Evolutionary conservation across 2,797 vertebrate genomes (phyloP), one percentile per base, ranked within the genome.

Genomic region (Alauda arvensis): DNA sequence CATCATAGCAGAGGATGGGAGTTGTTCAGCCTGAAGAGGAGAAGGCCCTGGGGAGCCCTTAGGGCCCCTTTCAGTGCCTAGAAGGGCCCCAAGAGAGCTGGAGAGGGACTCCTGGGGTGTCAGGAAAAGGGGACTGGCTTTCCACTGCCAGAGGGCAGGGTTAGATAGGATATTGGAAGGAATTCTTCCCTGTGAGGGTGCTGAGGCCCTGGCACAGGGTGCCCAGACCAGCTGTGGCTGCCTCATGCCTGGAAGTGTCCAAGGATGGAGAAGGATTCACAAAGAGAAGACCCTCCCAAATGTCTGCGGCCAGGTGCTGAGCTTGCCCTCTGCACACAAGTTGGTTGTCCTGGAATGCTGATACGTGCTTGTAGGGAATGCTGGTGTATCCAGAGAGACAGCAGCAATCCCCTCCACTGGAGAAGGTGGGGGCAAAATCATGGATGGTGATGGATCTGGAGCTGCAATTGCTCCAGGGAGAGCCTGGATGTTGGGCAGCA

Each of bases 381-480:
- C 6, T 19, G 4, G 1, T 3, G 1, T 2, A 2, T 40, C 77
- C 28, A 0, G 21, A 4, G 1, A 39, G 59, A 14, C 1, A 46
- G n/a, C 56, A 19, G 25, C 5, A 1, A 24, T 33, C 42, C 12
- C 12, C 17, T 55, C 25, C 2, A 3, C 1, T 3, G 19, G 16
- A 42, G 6, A 10, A 5, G 46, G 5, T 11, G 8, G 43, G 23
- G 8, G 8, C 1, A 3, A 29, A 80, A 18, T 28, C 18, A 12
- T 13, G 0, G 14, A 10, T 26, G 48, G 31, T 21, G 42, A 18
- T 6, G n/a, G n/a, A 18, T 12, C 9, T 6, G 23, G 63, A 48
- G 33, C 14, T 56, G 60, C 6, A 18, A 2, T 3, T 8, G 49
- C 49, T 74, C 10, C 2, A 1, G 49, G 7, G 4, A 72, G 23